Evolutionary conservation across 2,113 vertebrate genomes (phyloP).

Genomic region (Sarotherodon lohbergeri): DNA sequence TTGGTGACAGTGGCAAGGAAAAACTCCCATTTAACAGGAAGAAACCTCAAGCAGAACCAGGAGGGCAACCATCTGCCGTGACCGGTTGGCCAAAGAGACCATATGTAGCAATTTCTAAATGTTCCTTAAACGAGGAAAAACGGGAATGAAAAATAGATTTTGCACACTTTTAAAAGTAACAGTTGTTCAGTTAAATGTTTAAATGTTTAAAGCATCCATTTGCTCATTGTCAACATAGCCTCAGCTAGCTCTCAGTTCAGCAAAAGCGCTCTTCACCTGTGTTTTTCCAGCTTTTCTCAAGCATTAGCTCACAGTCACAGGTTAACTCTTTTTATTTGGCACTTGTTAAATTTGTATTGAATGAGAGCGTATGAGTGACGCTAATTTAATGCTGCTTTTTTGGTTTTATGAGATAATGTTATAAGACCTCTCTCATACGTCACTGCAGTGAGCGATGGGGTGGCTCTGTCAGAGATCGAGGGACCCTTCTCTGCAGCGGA

Average conservation of each 20-base stretch:
- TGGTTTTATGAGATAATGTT: background rate
- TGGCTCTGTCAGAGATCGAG: constrained; percentile 80
- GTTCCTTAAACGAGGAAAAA: background rate
- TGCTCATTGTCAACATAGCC: background rate
- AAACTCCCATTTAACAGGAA: background rate
- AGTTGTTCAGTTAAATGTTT: background rate
- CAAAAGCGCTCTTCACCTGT: background rate
- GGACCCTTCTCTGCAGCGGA: constrained; percentile 87
- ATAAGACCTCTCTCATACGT: background rate
- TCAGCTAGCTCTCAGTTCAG: background rate
- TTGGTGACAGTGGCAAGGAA: background rate
- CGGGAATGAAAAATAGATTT: background rate
- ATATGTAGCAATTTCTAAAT: background rate
- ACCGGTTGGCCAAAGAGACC: background rate
- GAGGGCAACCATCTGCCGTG: background rate
- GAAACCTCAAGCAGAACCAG: background rate
- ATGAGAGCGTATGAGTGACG: background rate
- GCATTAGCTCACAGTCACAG: background rate
- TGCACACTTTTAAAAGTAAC: background rate
- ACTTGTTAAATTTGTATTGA: background rate
- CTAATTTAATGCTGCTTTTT: background rate
- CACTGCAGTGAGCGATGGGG: constrained; percentile 72
- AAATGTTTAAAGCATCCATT: background rate
- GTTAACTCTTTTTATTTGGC: background rate
- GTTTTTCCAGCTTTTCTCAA: background rate